Evolutionary conservation across 64 coral and sea anemone genomes (phyloP).

Genomic region (Dendrophyllia cribrosa): DNA sequence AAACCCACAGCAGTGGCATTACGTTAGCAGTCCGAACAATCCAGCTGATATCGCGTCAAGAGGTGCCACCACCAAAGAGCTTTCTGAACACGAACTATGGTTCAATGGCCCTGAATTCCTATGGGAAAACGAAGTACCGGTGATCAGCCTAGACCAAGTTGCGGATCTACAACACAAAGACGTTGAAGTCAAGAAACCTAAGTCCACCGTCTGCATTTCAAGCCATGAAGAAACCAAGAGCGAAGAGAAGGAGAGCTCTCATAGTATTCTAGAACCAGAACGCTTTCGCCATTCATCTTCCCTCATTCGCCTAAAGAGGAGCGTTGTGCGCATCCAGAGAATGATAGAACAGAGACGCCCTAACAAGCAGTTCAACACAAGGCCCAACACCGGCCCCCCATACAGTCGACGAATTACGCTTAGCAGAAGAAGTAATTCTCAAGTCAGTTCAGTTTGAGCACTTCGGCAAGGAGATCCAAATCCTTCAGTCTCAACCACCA

Average conservation of each 20-base stretch:
- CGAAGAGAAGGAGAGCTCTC: not conserved
- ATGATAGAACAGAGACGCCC: conserved; percentile 39
- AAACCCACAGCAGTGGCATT: too few relatives aligned
- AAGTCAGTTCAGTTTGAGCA: too few relatives aligned
- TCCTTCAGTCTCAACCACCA: too few relatives aligned
- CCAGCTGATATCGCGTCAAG: too few relatives aligned
- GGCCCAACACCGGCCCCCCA: not conserved
- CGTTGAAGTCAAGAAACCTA: conserved; percentile 18
- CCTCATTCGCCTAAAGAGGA: conserved; percentile 14
- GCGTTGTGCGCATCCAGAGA: conserved; percentile 33
- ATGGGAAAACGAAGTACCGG: too few relatives aligned
- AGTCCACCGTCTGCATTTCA: not conserved
- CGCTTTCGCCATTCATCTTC: conserved; percentile 23
- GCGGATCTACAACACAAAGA: not conserved
- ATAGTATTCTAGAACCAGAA: not conserved
- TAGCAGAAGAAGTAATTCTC: too few relatives aligned
- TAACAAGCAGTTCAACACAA: conserved; percentile 33
- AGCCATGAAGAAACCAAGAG: not conserved
- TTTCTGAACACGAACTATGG: too few relatives aligned
- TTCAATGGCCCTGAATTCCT: too few relatives aligned
- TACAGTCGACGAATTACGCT: too few relatives aligned
- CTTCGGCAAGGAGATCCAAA: too few relatives aligned
- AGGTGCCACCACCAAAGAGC: too few relatives aligned
- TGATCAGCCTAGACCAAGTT: not conserved
- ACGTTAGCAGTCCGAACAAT: too few relatives aligned